phyloP scores from a whole-genome alignment of 2,797 vertebrate species.

The Pelobates cultripes region DNA sequence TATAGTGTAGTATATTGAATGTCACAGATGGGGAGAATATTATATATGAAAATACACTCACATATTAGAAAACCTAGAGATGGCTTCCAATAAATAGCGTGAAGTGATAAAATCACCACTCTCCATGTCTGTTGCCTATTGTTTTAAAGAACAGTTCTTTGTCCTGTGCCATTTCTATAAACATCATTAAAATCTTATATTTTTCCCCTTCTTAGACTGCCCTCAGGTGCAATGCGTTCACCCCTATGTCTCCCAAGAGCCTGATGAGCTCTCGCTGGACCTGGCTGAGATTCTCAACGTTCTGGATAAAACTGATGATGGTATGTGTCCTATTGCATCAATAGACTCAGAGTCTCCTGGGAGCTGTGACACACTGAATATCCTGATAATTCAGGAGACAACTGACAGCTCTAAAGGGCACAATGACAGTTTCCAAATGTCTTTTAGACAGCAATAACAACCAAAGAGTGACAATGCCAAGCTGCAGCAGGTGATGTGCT shows the following conservation, averaged over 20 bases:
- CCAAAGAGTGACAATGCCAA: conserved; percentile 6
- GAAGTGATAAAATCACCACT: too few species aligned
- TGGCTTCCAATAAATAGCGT: too few species aligned
- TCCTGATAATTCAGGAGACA: conserved; percentile 6
- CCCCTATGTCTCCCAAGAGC: conserved; percentile 90
- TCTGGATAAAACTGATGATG: conserved; percentile 88
- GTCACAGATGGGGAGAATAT: too few species aligned
- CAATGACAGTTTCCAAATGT: conserved; percentile 7
- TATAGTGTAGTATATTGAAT: too few species aligned
- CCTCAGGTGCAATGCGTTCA: conserved; percentile 96
- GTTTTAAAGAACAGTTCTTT: too few species aligned
- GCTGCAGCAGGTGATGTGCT: neutral
- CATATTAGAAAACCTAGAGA: too few species aligned
- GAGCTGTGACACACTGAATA: neutral
- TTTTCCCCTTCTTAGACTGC: conserved; percentile 75
- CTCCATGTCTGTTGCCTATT: too few species aligned
- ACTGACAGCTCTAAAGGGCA: conserved; percentile 16
- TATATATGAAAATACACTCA: too few species aligned
- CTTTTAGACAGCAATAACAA: neutral
- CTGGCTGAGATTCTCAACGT: conserved; percentile 92
- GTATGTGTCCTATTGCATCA: conserved; percentile 64
- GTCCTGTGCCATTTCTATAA: too few species aligned
- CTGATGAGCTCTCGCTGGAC: conserved; percentile 91
- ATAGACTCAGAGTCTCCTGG: neutral
- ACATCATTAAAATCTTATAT: too few species aligned